Percentiles rank a stretch among this genome's conserved stretches.
phyloP scores from a whole-genome alignment of 1,140 invertebrate species.

The Drosophila arawakana region DNA sequence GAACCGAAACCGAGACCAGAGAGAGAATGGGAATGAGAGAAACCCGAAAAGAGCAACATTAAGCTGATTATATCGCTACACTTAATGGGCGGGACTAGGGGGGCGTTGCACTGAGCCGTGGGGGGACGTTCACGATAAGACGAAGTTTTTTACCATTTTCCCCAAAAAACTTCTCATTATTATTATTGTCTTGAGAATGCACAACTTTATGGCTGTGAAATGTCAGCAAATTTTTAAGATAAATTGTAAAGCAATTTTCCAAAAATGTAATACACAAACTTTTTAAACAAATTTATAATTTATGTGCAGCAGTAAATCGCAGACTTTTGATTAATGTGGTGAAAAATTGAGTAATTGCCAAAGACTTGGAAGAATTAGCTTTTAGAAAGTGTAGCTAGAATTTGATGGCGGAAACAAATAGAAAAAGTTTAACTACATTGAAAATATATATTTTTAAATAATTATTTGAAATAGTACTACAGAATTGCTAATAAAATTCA shows the following conservation, averaged over 20 bases:
- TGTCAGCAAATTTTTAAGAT: neutral
- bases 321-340: too few relatives aligned
- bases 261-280: neutral
- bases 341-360: too few relatives aligned
- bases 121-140: slow-evolving; percentile 23
- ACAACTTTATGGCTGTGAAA: neutral
- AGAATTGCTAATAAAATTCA: too few relatives aligned
- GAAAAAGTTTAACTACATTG: too few relatives aligned
- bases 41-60: slow-evolving; percentile 25
- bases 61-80: slow-evolving; percentile 43
- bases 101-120: slow-evolving; percentile 29
- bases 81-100: neutral
- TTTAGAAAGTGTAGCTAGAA: too few relatives aligned
- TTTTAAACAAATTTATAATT: neutral
- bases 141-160: neutral
- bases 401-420: too few relatives aligned
- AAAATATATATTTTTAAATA: too few relatives aligned
- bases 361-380: too few relatives aligned
- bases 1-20: neutral
- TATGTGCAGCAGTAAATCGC: too few relatives aligned
- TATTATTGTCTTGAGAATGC: slow-evolving; percentile 7
- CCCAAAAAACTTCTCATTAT: slow-evolving; percentile 5
- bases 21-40: neutral
- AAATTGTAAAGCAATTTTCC: too few relatives aligned
- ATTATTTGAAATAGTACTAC: too few relatives aligned